A percentile compares a stretch with the other conserved stretches of the same genome.
Evolutionary conservation across 2,113 vertebrate genomes (phyloP).

Genomic region (Tricholaema leucomelas): DNA sequence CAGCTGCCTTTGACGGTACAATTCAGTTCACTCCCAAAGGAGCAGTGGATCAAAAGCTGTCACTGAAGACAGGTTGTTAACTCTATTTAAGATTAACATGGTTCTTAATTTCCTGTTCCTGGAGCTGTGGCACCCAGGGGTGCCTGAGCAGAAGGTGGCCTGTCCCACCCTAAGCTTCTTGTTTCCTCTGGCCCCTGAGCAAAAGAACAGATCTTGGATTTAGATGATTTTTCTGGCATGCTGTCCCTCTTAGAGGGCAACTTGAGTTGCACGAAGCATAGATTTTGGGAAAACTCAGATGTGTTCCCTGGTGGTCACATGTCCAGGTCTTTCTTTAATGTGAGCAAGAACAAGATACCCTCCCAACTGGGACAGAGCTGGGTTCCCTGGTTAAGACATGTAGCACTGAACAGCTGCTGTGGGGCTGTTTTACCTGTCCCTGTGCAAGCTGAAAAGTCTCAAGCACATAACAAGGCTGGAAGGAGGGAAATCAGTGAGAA

Average conservation of each 20-base stretch:
- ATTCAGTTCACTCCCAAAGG: not conserved
- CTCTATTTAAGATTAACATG: not conserved
- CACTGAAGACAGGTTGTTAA: not conserved
- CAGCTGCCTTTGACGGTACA: constrained; percentile 2
- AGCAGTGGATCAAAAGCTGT: not conserved
- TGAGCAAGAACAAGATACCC: not conserved
- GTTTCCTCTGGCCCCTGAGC: not conserved
- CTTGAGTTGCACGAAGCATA: not conserved
- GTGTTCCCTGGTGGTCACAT: rapidly evolving
- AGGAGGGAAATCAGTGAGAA: not conserved
- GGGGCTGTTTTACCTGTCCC: not conserved
- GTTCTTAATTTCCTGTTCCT: not conserved
- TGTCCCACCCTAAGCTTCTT: not conserved
- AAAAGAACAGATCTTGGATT: not conserved
- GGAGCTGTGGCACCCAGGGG: not conserved
- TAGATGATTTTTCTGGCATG: not conserved
- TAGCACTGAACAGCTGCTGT: not conserved
- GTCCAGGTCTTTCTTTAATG: not conserved
- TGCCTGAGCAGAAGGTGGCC: not conserved
- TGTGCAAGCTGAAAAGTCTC: not conserved
- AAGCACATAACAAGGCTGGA: rapidly evolving
- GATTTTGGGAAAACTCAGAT: not conserved
- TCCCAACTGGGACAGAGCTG: not conserved
- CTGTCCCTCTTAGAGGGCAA: not conserved
- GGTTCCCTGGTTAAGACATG: not conserved